Evolutionary conservation across 2,888 invertebrate genomes (phyloP), one percentile per base, ranked within the genome.

Genomic region (Electrophaes corylata): DNA sequence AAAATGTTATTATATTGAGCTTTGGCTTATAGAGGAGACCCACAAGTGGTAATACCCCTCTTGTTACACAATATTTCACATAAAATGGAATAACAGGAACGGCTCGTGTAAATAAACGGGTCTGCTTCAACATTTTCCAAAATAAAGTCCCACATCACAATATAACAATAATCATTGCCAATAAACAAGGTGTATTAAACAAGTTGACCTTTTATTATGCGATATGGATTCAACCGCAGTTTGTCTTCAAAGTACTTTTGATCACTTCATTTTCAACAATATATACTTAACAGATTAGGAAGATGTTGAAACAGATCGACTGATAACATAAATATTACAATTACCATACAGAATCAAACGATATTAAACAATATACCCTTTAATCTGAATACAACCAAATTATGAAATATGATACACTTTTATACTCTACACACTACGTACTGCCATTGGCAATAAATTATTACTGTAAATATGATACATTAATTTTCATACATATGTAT

Each of bases 391-490:
- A 47, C 56, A 60, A 65, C 52, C 45, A 66, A 62, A 60, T 64
- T 60, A 14, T 1, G 14, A 37, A 37, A 37, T 37, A 37, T 37
- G 83, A 84, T 88, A 88, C 86, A 88, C 87, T 86, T 88, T 86
- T 75, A 83, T 80, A 83, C 79, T 78, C 85, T 87, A 86, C 74
- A 73, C 69, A 67, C 85, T 84, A 88, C n/a, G n/a, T n/a, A n/a
- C 77, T 68, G 73, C 71, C 73, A 78, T 75, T 72, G 76, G 75
- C 78, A 83, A 86, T 86, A 84, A 63, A 55, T 65, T 60, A 65
- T 60, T 60, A 57, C 61, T 59, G 59, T 56, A 62, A 55, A 50
- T 51, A 62, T 45, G 67, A 67, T 59, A 54, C 55, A 66, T 37
- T 50, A 57, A 39, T 39, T 23, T 53, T 40, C 11, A 49, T 31